Conservation (phyloP, 2,797 vertebrate species). For the Geotria australis region DNA sequence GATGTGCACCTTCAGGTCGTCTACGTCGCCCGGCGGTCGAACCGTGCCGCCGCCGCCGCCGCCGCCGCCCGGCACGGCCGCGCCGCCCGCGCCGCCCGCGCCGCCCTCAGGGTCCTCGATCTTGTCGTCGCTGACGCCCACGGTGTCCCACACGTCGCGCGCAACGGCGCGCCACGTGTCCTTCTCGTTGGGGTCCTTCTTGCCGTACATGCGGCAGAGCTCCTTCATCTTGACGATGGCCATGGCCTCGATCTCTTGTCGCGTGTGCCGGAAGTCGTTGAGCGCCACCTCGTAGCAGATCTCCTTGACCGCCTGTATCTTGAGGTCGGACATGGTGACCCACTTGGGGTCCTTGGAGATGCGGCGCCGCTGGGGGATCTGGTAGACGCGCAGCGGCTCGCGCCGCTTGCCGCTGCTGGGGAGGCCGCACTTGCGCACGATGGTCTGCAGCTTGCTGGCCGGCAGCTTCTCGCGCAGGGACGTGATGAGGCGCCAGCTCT, state of each 20-base stretch:
- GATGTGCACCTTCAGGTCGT: conserved; percentile 82
- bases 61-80: not conserved
- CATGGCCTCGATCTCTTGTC: conserved; percentile 92
- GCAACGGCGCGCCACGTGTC: conserved; percentile 91
- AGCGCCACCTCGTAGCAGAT: conserved; percentile 96
- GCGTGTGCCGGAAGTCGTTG: conserved; percentile 80
- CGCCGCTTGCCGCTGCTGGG: conserved; percentile 93
- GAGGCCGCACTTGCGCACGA: conserved; percentile 97
- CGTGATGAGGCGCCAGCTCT: conserved; percentile 99
- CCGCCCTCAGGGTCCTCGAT: conserved; percentile 35
- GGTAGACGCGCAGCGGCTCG: conserved; percentile 91
- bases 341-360: conserved; percentile 94
- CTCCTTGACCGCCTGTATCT: conserved; percentile 98
- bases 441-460: conserved; percentile 95
- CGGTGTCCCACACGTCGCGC: conserved; percentile 92
- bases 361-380: conserved; percentile 71
- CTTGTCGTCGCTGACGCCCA: conserved; percentile 56
- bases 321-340: conserved; percentile 94
- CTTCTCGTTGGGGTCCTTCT: conserved; percentile 88
- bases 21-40: conserved; percentile 29
- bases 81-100: conserved; percentile 17
- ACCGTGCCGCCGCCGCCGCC: not conserved
- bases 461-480: conserved; percentile 98
- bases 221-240: conserved; percentile 99
- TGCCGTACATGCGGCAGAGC: conserved; percentile 63